Evolutionary conservation across 2,113 vertebrate genomes (phyloP).

Genomic region (Hypocryptadius cinnamomeus): DNA sequence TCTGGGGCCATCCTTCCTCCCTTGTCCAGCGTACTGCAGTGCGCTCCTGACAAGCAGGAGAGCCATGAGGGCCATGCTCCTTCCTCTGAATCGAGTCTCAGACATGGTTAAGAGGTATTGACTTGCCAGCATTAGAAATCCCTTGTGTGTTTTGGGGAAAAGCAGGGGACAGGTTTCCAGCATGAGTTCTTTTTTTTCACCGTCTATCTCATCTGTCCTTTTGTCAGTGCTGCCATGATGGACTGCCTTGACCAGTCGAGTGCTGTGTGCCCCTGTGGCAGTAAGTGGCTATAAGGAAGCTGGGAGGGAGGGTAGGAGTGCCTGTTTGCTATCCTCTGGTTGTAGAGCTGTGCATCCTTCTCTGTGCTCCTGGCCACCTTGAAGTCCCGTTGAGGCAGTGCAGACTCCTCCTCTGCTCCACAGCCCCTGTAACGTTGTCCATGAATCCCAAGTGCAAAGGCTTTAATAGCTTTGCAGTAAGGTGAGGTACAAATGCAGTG

Average conservation of each 20-base stretch:
- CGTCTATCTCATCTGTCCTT: not conserved
- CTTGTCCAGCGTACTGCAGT: not conserved
- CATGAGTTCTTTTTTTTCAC: not conserved
- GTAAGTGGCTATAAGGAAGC: not conserved
- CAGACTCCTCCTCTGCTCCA: not conserved
- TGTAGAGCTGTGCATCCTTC: not conserved
- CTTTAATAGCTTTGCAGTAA: constrained; percentile 34
- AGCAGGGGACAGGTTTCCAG: not conserved
- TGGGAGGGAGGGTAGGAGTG: not conserved
- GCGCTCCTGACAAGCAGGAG: not conserved
- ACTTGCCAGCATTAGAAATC: not conserved
- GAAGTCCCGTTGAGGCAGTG: not conserved
- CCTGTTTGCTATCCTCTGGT: not conserved
- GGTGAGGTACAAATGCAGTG: not conserved
- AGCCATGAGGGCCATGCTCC: not conserved
- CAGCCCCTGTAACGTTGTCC: not conserved
- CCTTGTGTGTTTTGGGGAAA: not conserved
- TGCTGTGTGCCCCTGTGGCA: not conserved
- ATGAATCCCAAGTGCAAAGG: not conserved
- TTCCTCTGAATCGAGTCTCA: not conserved
- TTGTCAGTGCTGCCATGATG: not conserved
- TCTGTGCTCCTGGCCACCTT: not conserved
- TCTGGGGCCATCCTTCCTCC: not conserved
- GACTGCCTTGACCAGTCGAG: not conserved
- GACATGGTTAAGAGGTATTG: not conserved